Base-by-base conservation (phyloP, 2,797 vertebrate species). In the Xiphorhynchus erythropygius region DNA sequence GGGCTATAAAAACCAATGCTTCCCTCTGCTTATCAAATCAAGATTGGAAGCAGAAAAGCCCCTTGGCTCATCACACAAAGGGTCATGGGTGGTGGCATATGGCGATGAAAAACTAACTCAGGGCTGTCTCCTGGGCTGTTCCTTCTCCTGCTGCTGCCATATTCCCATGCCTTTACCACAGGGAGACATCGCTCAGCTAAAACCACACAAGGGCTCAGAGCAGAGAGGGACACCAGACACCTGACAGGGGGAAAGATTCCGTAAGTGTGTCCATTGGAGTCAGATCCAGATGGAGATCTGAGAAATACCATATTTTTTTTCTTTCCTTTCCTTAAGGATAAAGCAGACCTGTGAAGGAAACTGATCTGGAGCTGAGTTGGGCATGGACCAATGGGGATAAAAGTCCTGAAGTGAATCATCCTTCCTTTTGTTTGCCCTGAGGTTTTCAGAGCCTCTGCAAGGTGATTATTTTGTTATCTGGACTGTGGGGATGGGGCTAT, bases 11-110 rank as follows among this genome's bases (percentile, higher is more conserved):
- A 68, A 13, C 44, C 90, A 91, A 19, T 65, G 68, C 88, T 94
- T 96, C 37, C 67, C 70, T 86, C 50, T 57, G 82, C 92, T 95
- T 91, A 82, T 92, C 92, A 95, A 62, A 91, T 87, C 90, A 91
- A 79, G 93, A 70, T 39, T 90, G 90, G 92, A 92, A 92, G 94
- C 86, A 89, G 81, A 88, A 94, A 93, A 75, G 10, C 10, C 71
- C 50, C 89, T 95, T 94, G 78, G 89, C 78, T 97, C 0, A 1
- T 93, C 7, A 35, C 47, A 71, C 41, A 9, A 11, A 24, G n/a
- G 84, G 55, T 90, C 93, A 83, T 3, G 39, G 62, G 42, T 90
- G 86, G 84, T 80, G 91, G 62, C 55, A 70, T 3, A 24, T 30
- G 21, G 41, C 39, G 71, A 53, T 91, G 71, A 70, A 76, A 89